A percentile compares a stretch with the other conserved stretches of the same genome.
These are phyloP conservation scores for Drosophila takahashii DNA, from an alignment of 1,140 invertebrate species.

Conservation along the genomic window DNA sequence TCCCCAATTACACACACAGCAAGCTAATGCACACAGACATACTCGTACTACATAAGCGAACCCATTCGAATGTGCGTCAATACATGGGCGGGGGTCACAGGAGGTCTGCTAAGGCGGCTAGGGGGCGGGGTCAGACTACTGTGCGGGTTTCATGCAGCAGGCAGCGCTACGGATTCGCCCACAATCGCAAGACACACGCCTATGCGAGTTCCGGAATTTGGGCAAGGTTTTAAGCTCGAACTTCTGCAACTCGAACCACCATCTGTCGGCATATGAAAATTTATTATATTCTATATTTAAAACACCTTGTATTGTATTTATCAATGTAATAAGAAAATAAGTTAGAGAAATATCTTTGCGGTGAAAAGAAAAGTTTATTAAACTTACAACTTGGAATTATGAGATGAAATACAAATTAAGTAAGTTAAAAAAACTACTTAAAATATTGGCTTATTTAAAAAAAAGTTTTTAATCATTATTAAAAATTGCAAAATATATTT, in stretches of 20 bases:
- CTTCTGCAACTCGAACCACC: constrained; percentile 12
- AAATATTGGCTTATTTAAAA: too few species aligned
- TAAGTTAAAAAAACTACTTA: too few species aligned
- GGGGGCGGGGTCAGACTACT: constrained; percentile 17
- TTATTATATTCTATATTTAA: not conserved
- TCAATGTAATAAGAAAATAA: too few species aligned
- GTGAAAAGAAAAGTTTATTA: too few species aligned
- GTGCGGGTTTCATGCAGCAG: constrained; percentile 48
- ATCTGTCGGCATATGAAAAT: not conserved
- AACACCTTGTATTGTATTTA: not conserved
- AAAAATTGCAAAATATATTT: too few species aligned
- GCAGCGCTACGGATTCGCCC: constrained; percentile 31
- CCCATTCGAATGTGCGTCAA: constrained; percentile 55
- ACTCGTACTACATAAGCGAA: constrained; percentile 29
- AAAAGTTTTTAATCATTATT: too few species aligned
- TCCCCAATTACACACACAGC: constrained; percentile 61
- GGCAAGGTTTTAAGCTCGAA: not conserved
- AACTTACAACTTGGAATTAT: too few species aligned
- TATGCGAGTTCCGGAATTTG: not conserved
- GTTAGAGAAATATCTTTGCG: too few species aligned
- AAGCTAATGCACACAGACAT: constrained; percentile 30
- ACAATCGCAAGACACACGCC: constrained; percentile 9
- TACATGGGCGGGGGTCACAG: constrained; percentile 20
- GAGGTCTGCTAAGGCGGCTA: not conserved
- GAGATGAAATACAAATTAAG: too few species aligned